Evolutionary conservation across 2,797 vertebrate genomes (phyloP), one percentile per base, ranked within the genome.

Genomic region (Galago senegalensis): DNA sequence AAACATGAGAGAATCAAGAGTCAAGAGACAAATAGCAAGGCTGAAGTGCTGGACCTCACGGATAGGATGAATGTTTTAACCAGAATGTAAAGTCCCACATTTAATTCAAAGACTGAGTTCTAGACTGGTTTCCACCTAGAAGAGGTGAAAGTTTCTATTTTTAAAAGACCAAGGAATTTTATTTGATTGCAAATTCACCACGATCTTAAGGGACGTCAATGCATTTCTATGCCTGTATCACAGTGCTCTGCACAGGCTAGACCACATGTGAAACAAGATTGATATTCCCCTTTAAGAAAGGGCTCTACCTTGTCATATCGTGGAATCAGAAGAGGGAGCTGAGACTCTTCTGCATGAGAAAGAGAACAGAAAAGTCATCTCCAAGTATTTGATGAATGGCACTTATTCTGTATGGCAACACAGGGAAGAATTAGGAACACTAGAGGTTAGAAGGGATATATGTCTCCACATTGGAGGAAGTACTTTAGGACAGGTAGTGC

Each of bases 81-180:
- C 14, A 69, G 13, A 69, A 79, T 67, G 34, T 7, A 40, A 94
- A 90, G 20, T 58, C 34, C 5, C 73, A 83, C 29, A 58, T 93
- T 96, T 93, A 84, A 75, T 76, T 93, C 67, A 75, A 84, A 97
- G 34, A 84, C 29, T 89, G 43, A 3, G 7, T 90, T 14, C 49
- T 60, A 84, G 7, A 49, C 49, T 49, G 49, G 49, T 49, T 49
- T 49, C 49, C 12, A 49, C 75, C 31, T 84, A 63, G 17, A 70
- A 43, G 49, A 89, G 43, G 37, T 83, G 73, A 18, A 16, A 83
- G 29, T 69, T 73, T 56, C 49, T 63, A 67, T 63, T 87, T 88
- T 80, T 80, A 75, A 73, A 92, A 95, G 25, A 61, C 20, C 76
- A 79, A 61, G 8, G 27, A 20, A 10, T 46, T 89, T 86, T 81